Base-by-base conservation (phyloP, 2,888 invertebrate genomes). In the Cryptocephalus primarius region DNA sequence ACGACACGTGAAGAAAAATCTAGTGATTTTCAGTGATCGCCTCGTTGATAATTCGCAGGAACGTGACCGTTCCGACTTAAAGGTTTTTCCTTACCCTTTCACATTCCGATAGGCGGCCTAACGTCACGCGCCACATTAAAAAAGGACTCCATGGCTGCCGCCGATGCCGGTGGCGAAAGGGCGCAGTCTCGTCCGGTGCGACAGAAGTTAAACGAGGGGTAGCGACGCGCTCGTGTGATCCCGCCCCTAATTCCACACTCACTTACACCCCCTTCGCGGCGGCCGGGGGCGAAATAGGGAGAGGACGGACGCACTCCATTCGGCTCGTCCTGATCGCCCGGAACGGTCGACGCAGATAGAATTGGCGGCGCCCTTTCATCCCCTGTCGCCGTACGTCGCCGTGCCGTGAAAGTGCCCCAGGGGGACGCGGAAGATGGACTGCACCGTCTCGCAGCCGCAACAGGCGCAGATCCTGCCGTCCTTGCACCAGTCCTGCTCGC, bases 151-250 rank as follows among this genome's bases (percentile, higher is more conserved):
- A 55, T 49, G 50, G 53, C 49, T 53, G 49, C 51, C 51, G 46
- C 22, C 22, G 2, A 44, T 42, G 52, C 36, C 12, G 12, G 48
- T 44, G 58, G 50, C 52, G 53, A 53, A 48, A 58, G 51, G 56
- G 63, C 65, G 65, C 64, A 64, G 63, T 54, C 64, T 65, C 64
- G 57, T 36, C 36, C n/a, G n/a, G 36, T 36, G 12, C 11, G 36
- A 36, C 36, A 36, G 36, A 36, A 70, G 70, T 70, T 70, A 70
- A 70, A 70, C 67, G 68, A 68, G 64, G 69, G 67, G 67, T 65
- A 62, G 67, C 67, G 64, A 64, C 60, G 55, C 65, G 65, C 67
- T 63, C 60, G 55, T 66, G 65, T 68, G 67, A 68, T 67, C 68
- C 69, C 68, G 67, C 68, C 68, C 67, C 56, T 60, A 62, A 60